These are phyloP conservation scores for Ceryle rudis DNA, from an alignment of 2,797 vertebrate species.

Conservation along the genomic window DNA sequence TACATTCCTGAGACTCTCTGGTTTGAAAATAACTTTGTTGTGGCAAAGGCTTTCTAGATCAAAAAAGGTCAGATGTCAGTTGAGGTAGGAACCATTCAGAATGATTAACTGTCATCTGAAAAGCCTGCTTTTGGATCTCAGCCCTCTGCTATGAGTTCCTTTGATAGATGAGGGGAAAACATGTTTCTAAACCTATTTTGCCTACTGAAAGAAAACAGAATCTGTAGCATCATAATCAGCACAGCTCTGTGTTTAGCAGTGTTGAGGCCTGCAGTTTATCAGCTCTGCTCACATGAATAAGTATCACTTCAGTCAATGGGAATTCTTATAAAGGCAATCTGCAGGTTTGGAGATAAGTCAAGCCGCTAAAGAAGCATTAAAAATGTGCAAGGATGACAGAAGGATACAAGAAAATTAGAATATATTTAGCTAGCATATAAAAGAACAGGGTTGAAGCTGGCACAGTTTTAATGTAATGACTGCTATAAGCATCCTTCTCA, in stretches of 20 bases:
- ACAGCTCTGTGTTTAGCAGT: background rate
- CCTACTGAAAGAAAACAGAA: conserved; percentile 38
- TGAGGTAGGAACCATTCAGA: background rate
- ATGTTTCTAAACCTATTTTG: conserved; percentile 17
- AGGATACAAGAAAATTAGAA: conserved; percentile 41
- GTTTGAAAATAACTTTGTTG: background rate
- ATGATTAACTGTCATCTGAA: background rate
- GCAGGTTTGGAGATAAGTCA: conserved; percentile 64
- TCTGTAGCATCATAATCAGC: background rate
- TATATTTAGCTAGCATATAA: conserved; percentile 45
- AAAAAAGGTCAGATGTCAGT: background rate
- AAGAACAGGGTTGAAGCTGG: conserved; percentile 40
- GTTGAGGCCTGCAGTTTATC: conserved; percentile 33
- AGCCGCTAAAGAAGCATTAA: conserved; percentile 55
- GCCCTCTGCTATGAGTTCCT: background rate
- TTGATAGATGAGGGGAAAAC: conserved; percentile 20
- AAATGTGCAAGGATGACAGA: conserved; percentile 32
- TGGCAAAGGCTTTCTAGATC: background rate
- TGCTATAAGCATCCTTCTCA: background rate
- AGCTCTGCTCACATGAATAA: conserved; percentile 42
- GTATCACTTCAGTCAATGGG: conserved; percentile 59
- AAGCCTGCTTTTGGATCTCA: background rate
- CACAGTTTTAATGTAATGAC: conserved; percentile 1
- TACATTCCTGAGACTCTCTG: background rate
- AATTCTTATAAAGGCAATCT: conserved; percentile 61